These are phyloP conservation scores for Chelonoidis abingdonii DNA, from an alignment of 2,113 vertebrate species.

Conservation along the genomic window DNA sequence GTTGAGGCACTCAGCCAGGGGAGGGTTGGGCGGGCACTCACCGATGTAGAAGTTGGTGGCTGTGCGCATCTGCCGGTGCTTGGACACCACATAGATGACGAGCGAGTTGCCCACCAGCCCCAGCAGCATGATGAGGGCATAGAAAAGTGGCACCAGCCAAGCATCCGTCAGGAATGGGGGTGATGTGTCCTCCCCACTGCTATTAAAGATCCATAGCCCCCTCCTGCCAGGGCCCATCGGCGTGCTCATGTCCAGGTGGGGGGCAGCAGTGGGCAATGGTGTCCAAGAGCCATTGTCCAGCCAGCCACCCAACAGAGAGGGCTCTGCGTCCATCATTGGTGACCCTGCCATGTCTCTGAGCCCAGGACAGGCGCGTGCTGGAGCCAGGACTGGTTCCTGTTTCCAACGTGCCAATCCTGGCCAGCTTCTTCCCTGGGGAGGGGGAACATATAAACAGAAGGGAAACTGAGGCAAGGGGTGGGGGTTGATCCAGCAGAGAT, in stretches of 20 bases:
- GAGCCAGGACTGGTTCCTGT: not conserved
- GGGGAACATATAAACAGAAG: not conserved
- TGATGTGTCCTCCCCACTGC: not conserved
- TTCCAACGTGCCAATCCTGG: not conserved
- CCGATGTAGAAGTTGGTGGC: slow-evolving; percentile 69
- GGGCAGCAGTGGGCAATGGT: not conserved
- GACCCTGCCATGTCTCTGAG: not conserved
- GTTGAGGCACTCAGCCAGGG: not conserved
- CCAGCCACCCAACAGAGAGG: not conserved
- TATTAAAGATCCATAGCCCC: not conserved
- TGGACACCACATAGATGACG: slow-evolving; percentile 60
- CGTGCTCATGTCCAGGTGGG: not conserved
- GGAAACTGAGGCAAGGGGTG: not conserved
- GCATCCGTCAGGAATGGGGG: slow-evolving; percentile 64
- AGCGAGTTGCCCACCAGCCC: slow-evolving; percentile 65
- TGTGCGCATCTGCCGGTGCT: slow-evolving; percentile 59
- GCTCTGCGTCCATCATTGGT: not conserved
- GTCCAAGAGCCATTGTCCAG: not conserved
- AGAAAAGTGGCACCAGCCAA: slow-evolving; percentile 64
- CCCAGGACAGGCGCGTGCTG: not conserved
- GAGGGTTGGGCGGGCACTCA: not conserved
- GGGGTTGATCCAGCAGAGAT: not conserved
- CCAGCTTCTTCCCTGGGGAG: not conserved
- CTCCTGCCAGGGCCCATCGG: not conserved
- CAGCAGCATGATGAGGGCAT: slow-evolving; percentile 58